Conservation (phyloP, 2,888 invertebrate genomes). For the Saturnia japonica region DNA sequence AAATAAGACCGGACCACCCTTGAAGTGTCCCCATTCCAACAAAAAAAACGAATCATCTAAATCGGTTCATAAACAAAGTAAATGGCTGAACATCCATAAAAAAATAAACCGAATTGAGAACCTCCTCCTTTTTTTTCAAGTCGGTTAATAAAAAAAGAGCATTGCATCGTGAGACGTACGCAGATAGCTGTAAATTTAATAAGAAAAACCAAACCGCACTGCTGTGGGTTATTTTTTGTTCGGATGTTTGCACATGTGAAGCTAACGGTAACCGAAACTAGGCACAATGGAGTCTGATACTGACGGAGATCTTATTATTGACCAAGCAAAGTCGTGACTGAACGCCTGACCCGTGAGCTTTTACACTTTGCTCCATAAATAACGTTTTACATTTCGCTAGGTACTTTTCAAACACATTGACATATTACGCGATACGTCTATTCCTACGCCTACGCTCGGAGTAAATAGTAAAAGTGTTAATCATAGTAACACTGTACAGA, state of each 20-base stretch:
- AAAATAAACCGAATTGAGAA: no score
- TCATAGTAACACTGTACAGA: not conserved
- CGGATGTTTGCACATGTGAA: constrained; percentile 19
- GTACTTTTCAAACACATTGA: not conserved
- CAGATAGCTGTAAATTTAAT: constrained; percentile 55
- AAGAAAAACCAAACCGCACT: constrained; percentile 47
- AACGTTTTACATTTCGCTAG: not conserved
- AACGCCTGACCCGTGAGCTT: not conserved
- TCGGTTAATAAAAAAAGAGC: no score
- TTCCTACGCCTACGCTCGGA: not conserved
- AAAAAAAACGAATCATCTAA: no score
- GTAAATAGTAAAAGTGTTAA: not conserved
- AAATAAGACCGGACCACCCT: no score
- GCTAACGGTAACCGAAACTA: constrained; percentile 21
- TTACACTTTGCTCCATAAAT: not conserved
- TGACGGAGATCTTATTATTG: not conserved
- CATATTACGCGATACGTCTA: not conserved
- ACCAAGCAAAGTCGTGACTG: not conserved
- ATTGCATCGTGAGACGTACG: constrained; percentile 10
- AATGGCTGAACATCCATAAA: no score
- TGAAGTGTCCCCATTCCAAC: no score
- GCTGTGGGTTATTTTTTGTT: constrained; percentile 44
- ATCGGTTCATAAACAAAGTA: no score
- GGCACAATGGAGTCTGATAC: constrained; percentile 10
- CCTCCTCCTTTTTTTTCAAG: no score